Conservation (phyloP, 2,113 vertebrate genomes). For the Synodontis membranacea region DNA sequence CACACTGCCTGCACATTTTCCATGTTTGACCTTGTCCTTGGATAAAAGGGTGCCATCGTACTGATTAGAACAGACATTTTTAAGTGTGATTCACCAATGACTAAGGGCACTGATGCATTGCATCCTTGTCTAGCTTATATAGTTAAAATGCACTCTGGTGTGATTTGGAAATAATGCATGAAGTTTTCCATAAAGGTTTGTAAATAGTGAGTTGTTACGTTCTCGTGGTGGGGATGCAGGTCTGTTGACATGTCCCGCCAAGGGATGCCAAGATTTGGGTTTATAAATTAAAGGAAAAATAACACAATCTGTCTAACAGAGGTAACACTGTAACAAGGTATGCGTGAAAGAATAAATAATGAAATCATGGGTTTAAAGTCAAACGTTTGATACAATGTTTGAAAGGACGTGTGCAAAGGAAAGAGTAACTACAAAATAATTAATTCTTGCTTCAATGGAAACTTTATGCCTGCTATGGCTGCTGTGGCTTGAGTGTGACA, state of each 20-base stretch:
- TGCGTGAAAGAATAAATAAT: background rate
- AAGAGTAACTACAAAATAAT: constrained; percentile 12
- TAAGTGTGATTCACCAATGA: constrained; percentile 46
- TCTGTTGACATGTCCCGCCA: background rate
- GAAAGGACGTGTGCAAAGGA: constrained; percentile 41
- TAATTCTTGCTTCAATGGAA: background rate
- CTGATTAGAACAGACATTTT: constrained; percentile 29
- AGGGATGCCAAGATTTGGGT: constrained; percentile 15
- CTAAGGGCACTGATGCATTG: constrained; percentile 31
- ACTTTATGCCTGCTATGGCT: background rate
- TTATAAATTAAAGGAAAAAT: constrained; percentile 1
- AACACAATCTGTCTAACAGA: background rate
- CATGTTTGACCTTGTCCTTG: constrained; percentile 4
- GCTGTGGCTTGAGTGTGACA: constrained; percentile 5
- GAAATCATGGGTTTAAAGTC: background rate
- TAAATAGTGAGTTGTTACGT: constrained; percentile 44
- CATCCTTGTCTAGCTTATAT: constrained; percentile 9
- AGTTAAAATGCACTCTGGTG: constrained; percentile 40
- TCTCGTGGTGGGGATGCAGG: constrained; percentile 25
- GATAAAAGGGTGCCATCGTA: constrained; percentile 1
- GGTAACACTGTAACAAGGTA: background rate
- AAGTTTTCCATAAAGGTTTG: constrained; percentile 28
- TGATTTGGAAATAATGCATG: constrained; percentile 40
- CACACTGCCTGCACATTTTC: background rate
- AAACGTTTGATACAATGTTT: no score